Percentiles rank a stretch among this genome's conserved stretches.
These are phyloP conservation scores for Pseudoatta argentina DNA, from an alignment of 1,140 invertebrate genomes.

Conservation along the genomic window DNA sequence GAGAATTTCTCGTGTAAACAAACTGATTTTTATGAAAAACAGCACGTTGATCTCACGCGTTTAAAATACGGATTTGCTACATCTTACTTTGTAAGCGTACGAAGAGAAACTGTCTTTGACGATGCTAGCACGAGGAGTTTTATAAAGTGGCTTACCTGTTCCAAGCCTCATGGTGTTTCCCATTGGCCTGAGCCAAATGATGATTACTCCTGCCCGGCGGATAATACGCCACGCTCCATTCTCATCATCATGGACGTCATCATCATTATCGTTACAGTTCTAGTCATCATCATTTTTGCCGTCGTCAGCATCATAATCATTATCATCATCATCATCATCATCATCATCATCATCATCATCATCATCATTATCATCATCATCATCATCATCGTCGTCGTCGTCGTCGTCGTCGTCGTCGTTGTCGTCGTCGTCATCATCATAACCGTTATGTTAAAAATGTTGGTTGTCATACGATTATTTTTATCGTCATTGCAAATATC, in stretches of 20 bases:
- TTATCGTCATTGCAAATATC: slow-evolving; percentile 38
- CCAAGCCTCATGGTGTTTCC: slow-evolving; percentile 72
- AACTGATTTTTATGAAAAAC: not conserved
- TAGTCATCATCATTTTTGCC: slow-evolving; percentile 69
- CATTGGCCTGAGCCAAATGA: slow-evolving; percentile 77
- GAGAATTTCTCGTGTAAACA: not conserved
- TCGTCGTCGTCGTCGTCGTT: no score
- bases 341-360: slow-evolving; percentile 28
- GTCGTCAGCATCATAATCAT: slow-evolving; percentile 46
- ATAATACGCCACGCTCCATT: slow-evolving; percentile 62
- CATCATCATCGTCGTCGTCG: no score
- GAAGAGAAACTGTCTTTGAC: slow-evolving; percentile 69
- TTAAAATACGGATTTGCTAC: slow-evolving; percentile 21
- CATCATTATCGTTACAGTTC: slow-evolving; percentile 60
- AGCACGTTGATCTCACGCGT: not conserved
- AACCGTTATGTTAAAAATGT: slow-evolving; percentile 46
- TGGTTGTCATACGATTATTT: slow-evolving; percentile 56
- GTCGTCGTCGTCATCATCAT: slow-evolving; percentile 68
- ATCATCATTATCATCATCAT: slow-evolving; percentile 58
- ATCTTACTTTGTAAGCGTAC: slow-evolving; percentile 63
- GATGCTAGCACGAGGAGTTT: slow-evolving; percentile 60
- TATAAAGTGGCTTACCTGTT: slow-evolving; percentile 69
- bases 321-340: slow-evolving; percentile 53
- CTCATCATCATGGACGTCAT: slow-evolving; percentile 68
- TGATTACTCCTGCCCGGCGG: slow-evolving; percentile 75